Percentiles rank a stretch among this genome's conserved stretches.
Evolutionary conservation across 2,797 vertebrate species (phyloP).

Genomic region (Macropodus opercularis): DNA sequence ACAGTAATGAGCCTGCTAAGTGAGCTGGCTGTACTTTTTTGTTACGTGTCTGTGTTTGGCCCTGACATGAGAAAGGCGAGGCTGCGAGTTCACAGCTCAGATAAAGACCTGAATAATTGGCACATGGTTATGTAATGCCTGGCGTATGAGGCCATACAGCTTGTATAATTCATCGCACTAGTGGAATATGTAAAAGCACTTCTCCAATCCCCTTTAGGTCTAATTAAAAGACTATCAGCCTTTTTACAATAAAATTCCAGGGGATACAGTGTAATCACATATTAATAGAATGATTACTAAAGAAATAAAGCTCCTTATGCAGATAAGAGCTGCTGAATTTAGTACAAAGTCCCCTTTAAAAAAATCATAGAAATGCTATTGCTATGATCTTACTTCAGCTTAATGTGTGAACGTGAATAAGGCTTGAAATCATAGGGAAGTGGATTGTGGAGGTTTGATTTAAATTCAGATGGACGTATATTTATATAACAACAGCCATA

Average conservation of each 20-base stretch:
- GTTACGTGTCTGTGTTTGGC: constrained; percentile 9
- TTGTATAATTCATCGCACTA: constrained; percentile 73
- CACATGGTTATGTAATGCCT: constrained; percentile 62
- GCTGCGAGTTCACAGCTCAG: constrained; percentile 57
- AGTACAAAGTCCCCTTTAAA: constrained; percentile 47
- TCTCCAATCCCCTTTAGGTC: constrained; percentile 76
- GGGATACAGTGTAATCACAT: constrained; percentile 71
- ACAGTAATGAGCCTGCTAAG: constrained; percentile 43
- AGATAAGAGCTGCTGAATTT: constrained; percentile 60
- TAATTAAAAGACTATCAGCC: constrained; percentile 77
- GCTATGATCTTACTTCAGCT: constrained; percentile 47
- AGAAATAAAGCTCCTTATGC: constrained; percentile 65
- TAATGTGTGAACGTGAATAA: constrained; percentile 28
- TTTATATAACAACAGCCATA: constrained; percentile 1
- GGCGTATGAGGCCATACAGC: constrained; percentile 48
- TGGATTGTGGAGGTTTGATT: constrained; percentile 1
- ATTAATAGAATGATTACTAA: constrained; percentile 79
- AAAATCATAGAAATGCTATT: constrained; percentile 44
- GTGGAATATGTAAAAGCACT: constrained; percentile 70
- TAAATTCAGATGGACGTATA: constrained; percentile 2
- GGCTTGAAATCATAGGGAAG: background rate
- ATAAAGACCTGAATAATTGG: constrained; percentile 68
- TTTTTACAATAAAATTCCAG: constrained; percentile 72
- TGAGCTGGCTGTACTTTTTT: constrained; percentile 16
- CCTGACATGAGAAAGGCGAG: constrained; percentile 46